phyloP scores from a whole-genome alignment of 30 jellyfish, hydroid and myxozoan species.

The Haliclystus octoradiatus region DNA sequence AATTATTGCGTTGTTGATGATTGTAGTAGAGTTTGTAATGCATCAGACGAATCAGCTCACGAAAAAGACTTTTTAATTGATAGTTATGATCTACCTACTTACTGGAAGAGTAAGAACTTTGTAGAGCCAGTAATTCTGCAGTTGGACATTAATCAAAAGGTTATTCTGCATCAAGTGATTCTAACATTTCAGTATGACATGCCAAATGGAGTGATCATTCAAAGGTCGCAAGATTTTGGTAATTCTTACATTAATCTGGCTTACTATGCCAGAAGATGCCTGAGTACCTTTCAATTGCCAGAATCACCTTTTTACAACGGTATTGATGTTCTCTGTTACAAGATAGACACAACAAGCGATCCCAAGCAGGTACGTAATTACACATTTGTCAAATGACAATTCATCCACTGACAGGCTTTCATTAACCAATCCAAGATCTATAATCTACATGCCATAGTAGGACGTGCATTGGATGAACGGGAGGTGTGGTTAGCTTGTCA shows the following conservation, averaged over 20 bases:
- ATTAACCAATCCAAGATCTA: too few relatives aligned
- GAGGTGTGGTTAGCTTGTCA: too few relatives aligned
- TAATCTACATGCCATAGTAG: too few relatives aligned
- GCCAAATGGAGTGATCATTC: conserved; percentile 53
- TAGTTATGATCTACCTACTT: conserved; percentile 33
- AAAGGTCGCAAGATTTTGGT: conserved; percentile 80
- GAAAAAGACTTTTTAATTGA: conserved; percentile 47
- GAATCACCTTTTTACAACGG: conserved; percentile 35
- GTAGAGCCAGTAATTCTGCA: conserved; percentile 76
- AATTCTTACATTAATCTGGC: conserved; percentile 23
- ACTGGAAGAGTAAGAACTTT: conserved; percentile 88
- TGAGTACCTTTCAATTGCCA: conserved; percentile 13
- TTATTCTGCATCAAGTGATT: conserved; percentile 68
- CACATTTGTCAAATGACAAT: too few relatives aligned
- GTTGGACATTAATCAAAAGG: conserved; percentile 42
- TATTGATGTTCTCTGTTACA: conserved; percentile 38
- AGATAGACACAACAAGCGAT: conserved; percentile 23
- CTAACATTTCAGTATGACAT: conserved; percentile 61
- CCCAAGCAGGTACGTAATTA: conserved; percentile 25
- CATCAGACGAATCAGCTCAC: conserved; percentile 37
- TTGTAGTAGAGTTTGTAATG: conserved; percentile 61
- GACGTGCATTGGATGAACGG: too few relatives aligned
- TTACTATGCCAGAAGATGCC: conserved; percentile 57
- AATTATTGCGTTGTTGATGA: conserved; percentile 28
- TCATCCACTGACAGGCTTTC: too few relatives aligned